Percentiles rank a stretch among this genome's conserved stretches.
Evolutionary conservation across 2,113 vertebrate genomes (phyloP).

Genomic region (Petrocephalus microphthalmus): DNA sequence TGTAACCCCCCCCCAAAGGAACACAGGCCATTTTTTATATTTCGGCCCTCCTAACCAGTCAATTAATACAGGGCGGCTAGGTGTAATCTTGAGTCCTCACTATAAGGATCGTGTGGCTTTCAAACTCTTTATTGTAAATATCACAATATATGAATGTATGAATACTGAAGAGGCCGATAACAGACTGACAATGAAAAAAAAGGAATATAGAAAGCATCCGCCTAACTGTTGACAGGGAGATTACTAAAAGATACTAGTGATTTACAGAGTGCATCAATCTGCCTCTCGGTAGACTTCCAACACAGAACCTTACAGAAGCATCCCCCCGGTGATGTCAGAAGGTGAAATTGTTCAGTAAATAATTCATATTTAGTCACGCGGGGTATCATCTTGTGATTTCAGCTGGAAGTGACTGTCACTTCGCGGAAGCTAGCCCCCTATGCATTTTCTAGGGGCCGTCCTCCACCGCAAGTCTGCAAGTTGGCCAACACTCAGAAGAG

Average conservation of each 20-base stretch:
- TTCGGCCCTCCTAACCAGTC: not conserved
- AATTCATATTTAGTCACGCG: not conserved
- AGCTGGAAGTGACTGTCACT: not conserved
- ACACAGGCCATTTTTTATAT: not conserved
- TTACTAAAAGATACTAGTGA: not conserved
- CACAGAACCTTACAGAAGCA: not conserved
- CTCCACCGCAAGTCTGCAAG: not conserved
- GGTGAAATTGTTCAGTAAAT: not conserved
- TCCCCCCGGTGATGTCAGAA: not conserved
- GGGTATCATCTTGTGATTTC: not conserved
- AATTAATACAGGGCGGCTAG: not conserved
- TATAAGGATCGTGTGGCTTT: not conserved
- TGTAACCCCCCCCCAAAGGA: not conserved
- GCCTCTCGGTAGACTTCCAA: not conserved
- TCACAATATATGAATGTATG: constrained; percentile 5
- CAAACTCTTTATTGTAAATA: not conserved
- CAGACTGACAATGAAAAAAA: not conserved
- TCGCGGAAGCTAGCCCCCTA: not conserved
- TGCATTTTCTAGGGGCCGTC: not conserved
- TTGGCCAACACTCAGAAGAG: not conserved
- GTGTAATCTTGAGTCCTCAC: not conserved
- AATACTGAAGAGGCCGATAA: not conserved
- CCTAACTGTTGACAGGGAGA: not conserved
- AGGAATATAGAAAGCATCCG: not conserved
- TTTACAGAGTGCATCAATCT: not conserved